Evolutionary conservation across 2,113 vertebrate species (phyloP).

Genomic region (Lucifuga dentata): DNA sequence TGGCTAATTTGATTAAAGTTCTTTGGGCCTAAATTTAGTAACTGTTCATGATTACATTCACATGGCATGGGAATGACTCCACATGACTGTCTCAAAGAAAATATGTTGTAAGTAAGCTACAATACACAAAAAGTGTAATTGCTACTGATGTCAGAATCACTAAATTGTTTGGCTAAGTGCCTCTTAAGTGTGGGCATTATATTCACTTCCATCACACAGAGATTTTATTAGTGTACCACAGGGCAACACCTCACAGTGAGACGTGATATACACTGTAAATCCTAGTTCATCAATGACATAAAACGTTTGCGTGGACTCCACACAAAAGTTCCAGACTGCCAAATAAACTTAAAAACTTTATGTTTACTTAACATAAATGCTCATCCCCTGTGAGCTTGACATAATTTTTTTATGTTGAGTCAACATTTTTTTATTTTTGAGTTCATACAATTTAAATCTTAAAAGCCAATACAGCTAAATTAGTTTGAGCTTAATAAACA

Average conservation of each 20-base stretch:
- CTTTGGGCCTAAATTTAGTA: slow-evolving; percentile 71
- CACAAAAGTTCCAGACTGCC: too few relatives aligned
- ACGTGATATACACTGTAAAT: slow-evolving; percentile 36
- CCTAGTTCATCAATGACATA: too few relatives aligned
- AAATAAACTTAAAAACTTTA: too few relatives aligned
- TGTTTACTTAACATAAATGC: too few relatives aligned
- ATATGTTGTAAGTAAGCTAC: slow-evolving; percentile 53
- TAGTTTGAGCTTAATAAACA: too few relatives aligned
- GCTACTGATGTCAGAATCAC: slow-evolving; percentile 34
- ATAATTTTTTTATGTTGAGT: too few relatives aligned
- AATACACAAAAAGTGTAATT: slow-evolving; percentile 42
- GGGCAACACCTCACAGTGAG: slow-evolving; percentile 15
- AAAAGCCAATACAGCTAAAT: too few relatives aligned
- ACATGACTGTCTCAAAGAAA: slow-evolving; percentile 69
- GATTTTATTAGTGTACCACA: background rate
- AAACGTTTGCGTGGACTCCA: too few relatives aligned
- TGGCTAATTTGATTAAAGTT: slow-evolving; percentile 75
- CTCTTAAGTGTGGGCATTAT: slow-evolving; percentile 30
- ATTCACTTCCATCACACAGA: slow-evolving; percentile 34
- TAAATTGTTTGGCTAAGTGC: slow-evolving; percentile 30
- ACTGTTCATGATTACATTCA: slow-evolving; percentile 73
- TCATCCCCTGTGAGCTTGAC: too few relatives aligned
- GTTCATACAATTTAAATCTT: too few relatives aligned
- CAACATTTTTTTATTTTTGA: too few relatives aligned
- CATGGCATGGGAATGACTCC: slow-evolving; percentile 78